Evolutionary conservation across 2,888 invertebrate species (phyloP).

Genomic region (Ichneumon xanthorius): DNA sequence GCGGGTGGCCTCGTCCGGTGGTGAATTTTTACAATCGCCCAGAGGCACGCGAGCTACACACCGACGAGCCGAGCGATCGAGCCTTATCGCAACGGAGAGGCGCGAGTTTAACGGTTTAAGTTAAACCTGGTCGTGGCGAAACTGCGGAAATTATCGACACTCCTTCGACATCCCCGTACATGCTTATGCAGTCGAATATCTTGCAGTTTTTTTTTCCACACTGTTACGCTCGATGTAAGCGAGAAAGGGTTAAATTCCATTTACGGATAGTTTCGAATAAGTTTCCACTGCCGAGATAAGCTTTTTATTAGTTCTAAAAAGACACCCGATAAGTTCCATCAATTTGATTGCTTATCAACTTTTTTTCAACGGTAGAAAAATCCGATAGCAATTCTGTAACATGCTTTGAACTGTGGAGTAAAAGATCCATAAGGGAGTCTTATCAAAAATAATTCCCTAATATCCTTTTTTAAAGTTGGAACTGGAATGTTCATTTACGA

Average conservation of each 20-base stretch:
- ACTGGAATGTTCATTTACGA: background rate
- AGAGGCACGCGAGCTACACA: slow-evolving; percentile 45
- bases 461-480: background rate
- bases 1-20: slow-evolving; percentile 46
- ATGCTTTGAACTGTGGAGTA: background rate
- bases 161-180: background rate
- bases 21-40: slow-evolving; percentile 39
- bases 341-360: background rate
- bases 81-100: slow-evolving; percentile 59
- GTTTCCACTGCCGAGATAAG: background rate
- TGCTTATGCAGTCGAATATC: background rate
- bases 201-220: background rate
- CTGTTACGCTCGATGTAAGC: background rate
- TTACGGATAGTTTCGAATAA: background rate
- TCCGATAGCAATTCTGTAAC: background rate
- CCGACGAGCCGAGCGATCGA: slow-evolving; percentile 50
- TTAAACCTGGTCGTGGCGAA: slow-evolving; percentile 22
- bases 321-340: background rate
- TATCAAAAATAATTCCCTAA: background rate
- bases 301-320: background rate
- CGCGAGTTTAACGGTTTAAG: slow-evolving; percentile 63
- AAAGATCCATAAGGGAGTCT: background rate
- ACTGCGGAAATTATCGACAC: slow-evolving; percentile 24
- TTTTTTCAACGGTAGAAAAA: background rate
- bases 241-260: background rate